phyloP scores from a whole-genome alignment of 2,113 vertebrate species.

The Seriola dumerili region DNA sequence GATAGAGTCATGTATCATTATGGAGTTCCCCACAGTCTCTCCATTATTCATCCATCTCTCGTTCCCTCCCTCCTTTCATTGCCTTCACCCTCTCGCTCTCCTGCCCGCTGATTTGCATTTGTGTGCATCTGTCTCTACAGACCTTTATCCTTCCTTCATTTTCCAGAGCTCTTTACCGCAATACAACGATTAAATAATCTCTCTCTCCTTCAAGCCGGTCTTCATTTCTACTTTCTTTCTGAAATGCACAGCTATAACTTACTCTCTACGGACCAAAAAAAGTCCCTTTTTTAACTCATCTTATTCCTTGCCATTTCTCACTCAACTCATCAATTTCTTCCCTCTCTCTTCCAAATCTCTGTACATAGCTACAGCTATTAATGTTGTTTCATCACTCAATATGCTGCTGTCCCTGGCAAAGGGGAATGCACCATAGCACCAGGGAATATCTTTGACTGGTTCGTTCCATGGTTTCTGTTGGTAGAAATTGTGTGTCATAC shows the following conservation, averaged over 20 bases:
- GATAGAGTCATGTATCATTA: conserved; percentile 71
- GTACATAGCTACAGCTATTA: conserved; percentile 37
- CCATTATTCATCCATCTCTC: conserved; percentile 64
- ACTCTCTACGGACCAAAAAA: conserved; percentile 8
- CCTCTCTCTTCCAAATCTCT: conserved; percentile 23
- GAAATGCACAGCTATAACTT: conserved; percentile 8
- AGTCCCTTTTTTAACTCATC: neutral
- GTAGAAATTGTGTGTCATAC: conserved; percentile 4
- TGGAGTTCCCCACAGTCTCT: conserved; percentile 55
- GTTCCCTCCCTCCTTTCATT: conserved; percentile 40
- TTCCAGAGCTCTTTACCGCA: conserved; percentile 31
- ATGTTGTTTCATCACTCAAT: conserved; percentile 49
- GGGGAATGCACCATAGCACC: conserved; percentile 10
- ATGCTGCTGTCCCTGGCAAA: conserved; percentile 15
- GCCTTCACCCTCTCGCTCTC: conserved; percentile 45
- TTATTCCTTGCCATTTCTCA: neutral
- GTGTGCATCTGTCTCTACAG: conserved; percentile 44
- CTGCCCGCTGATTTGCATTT: conserved; percentile 67
- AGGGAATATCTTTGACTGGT: conserved; percentile 12
- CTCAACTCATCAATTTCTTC: neutral
- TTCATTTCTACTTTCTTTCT: conserved; percentile 19
- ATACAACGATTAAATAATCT: conserved; percentile 31
- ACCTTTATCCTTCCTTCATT: conserved; percentile 33
- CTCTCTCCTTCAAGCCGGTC: conserved; percentile 3
- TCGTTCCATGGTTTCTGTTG: neutral